Base-by-base conservation (phyloP, 1,140 invertebrate genomes). In the Centruroides sculpturatus region DNA sequence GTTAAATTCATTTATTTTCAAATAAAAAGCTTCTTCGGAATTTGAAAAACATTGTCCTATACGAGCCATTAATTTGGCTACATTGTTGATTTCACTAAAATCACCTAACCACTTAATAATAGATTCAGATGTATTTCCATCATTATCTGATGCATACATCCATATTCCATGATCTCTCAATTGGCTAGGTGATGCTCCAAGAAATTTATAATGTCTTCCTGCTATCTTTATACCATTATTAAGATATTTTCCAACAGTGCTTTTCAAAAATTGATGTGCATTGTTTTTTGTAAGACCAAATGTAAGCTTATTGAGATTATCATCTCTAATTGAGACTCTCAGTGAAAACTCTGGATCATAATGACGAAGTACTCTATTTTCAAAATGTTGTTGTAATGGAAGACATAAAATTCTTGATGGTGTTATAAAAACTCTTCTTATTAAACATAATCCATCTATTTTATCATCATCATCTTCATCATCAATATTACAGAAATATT, bases 21-120 rank as follows among this genome's bases (percentile, higher is more conserved):
- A 83, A 83, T 5, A 86, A 86, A 41, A 80, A 76, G 70, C 89
- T 87, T 56, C 76, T 71, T 13, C 82, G 80, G 56, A 88, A 75
- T 70, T 87, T 87, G 3, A 86, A 71, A 72, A 72, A 53, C 68
- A 67, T 48, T 70, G 69, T 11, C 71, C 71, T 62, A 72, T 67
- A 41, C 71, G 52, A 23, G 71, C 67, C 65, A 72, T 70, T 57
- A 68, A 68, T 56, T 72, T 72, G 4, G 69, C 65, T 34, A 72
- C 69, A 61, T 64, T 69, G 35, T 57, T 62, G 1, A 67, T 67
- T n/a, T 59, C 52, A 49, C 57, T 62, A 56, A 70, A 70, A 51
- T 70, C 63, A 3, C 69, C 69, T 68, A 70, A 70, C 67, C 68
- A 68, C 0, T 58, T 49, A 35, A 13, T 13, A 54, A 65, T 62